Evolutionary conservation across 2,113 vertebrate genomes (phyloP).

Genomic region (Phrynosoma platyrhinos): DNA sequence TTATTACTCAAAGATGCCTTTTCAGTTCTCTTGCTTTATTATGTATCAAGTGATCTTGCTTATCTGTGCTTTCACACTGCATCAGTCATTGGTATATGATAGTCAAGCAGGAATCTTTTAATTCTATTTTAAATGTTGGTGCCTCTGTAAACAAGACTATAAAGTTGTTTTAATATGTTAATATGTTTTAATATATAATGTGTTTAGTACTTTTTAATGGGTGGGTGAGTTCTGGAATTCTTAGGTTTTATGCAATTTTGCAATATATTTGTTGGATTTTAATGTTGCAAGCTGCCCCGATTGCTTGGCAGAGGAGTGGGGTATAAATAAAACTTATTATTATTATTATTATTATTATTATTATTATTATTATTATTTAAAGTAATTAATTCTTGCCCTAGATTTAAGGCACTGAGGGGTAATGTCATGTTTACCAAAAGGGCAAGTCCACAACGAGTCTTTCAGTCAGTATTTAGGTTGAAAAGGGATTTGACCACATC

Average conservation of each 20-base stretch:
- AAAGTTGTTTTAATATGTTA: background rate
- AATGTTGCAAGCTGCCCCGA: too few relatives aligned
- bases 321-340: too few relatives aligned
- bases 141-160: constrained; percentile 41
- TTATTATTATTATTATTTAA: background rate
- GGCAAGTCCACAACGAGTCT: background rate
- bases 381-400: constrained; percentile 20
- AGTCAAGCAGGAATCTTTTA: background rate
- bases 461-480: background rate
- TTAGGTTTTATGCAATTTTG: too few relatives aligned
- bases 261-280: too few relatives aligned
- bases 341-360: too few relatives aligned
- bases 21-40: constrained; percentile 31
- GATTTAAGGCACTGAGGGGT: background rate
- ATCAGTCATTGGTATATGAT: background rate
- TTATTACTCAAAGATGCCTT: constrained; percentile 46
- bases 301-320: too few relatives aligned
- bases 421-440: constrained; percentile 10
- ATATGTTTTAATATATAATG: too few relatives aligned
- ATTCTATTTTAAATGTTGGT: constrained; percentile 18
- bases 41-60: background rate
- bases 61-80: constrained; percentile 22
- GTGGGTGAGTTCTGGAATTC: too few relatives aligned
- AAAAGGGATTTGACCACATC: background rate
- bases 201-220: too few relatives aligned